A percentile compares a stretch with the other conserved stretches of the same genome.
Evolutionary conservation across 2,797 vertebrate species (phyloP).

Genomic region (Myiotriccus ornatus): DNA sequence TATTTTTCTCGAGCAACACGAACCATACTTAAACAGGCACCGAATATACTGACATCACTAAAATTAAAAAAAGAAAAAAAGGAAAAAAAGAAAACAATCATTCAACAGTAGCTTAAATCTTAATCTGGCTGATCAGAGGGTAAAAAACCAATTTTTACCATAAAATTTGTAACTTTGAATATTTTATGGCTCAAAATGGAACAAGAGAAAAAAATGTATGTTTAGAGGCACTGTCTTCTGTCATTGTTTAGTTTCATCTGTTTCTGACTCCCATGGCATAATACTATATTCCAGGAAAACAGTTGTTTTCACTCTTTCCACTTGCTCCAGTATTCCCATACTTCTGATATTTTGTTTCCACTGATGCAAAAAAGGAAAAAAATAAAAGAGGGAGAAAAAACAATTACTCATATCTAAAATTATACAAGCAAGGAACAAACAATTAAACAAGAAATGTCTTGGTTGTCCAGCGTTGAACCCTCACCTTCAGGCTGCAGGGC

Average conservation of each 20-base stretch:
- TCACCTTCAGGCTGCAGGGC: neutral
- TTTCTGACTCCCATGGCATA: neutral
- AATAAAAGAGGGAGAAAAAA: neutral
- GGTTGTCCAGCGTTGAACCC: neutral
- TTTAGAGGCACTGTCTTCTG: neutral
- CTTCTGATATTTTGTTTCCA: slow-evolving; percentile 57
- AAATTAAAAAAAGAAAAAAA: neutral
- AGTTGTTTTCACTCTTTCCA: slow-evolving; percentile 44
- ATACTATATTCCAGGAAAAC: slow-evolving; percentile 43
- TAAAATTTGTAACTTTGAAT: neutral
- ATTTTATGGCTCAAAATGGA: neutral
- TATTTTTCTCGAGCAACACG: neutral
- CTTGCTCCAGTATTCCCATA: slow-evolving; percentile 24
- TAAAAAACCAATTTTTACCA: neutral
- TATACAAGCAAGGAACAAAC: slow-evolving; percentile 29
- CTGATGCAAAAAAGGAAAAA: slow-evolving; percentile 26
- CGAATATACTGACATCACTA: neutral
- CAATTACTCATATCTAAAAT: slow-evolving; percentile 61
- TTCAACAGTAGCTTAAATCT: neutral
- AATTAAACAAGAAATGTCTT: neutral
- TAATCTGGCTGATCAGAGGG: neutral
- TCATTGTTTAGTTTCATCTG: slow-evolving; percentile 8
- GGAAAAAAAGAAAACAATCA: neutral
- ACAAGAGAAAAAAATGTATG: neutral
- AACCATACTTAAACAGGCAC: neutral